Base-by-base conservation (phyloP, 2,888 invertebrate species). In the Mechanitis messenoides region DNA sequence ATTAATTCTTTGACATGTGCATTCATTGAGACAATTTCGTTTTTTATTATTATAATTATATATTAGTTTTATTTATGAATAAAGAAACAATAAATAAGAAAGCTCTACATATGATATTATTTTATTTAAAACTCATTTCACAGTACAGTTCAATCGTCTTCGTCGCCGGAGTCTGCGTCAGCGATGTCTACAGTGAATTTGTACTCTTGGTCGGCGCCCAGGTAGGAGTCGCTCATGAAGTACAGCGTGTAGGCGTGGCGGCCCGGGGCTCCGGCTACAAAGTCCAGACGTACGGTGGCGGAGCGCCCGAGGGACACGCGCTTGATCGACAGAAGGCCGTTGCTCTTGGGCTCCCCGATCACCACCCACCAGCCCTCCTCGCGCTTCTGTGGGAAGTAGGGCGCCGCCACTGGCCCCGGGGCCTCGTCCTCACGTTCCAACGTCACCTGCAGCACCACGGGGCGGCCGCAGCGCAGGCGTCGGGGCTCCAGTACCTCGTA, bases 161-260 rank as follows among this genome's bases (percentile, higher is more conserved):
- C 70, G 55, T 83, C 85, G 65, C 81, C 80, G 28, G 78, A 74
- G 2, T 72, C 76, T 1, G 82, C 76, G 11, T 81, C 96, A 0
- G 93, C 94, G 5, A 97, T 96, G 69, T 94, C 94, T 12, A 97
- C 94, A 0, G 92, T 92, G 83, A 99, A 97, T 85, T 96, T 95
- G 89, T 99, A 99, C 87, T 99, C 99, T 86, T 99, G 99, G 91
- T 99, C 99, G 77, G 99, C 99, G 7, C 99, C 99, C 78, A 99
- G 93, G 85, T 99, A 99, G 0, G 98, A 96, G 85, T 99, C 99
- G 74, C 98, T 98, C 98, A 99, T 99, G 87, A 97, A 99, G 91
- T 98, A 99, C 58, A 99, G 89, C 0, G 97, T 97, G 86, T 98
- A 99, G 12, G 95, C 94, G 84, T 98, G 96, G 38, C 95, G 93